phyloP scores from a whole-genome alignment of 2,113 vertebrate species.

The Ciconia maguari region DNA sequence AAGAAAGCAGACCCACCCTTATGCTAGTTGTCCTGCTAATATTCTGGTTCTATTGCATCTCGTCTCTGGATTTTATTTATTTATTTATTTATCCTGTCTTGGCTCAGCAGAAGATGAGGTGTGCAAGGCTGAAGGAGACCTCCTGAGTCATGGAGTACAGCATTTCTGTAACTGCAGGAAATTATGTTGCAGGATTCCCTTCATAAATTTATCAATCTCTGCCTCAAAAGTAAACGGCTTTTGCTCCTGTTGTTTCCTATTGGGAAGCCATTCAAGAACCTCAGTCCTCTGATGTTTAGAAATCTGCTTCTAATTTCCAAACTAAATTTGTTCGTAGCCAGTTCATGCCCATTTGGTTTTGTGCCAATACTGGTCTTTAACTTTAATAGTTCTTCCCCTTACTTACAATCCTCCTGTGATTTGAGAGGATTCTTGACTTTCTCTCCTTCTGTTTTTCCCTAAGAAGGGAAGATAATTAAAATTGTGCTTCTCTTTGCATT shows the following conservation, averaged over 20 bases:
- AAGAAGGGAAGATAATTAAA: neutral
- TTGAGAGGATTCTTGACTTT: neutral
- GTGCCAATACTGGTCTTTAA: neutral
- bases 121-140: neutral
- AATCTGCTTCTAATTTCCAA: constrained; percentile 33
- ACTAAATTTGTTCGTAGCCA: neutral
- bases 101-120: neutral
- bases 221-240: neutral
- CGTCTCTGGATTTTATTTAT: neutral
- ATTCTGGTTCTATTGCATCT: neutral
- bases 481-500: neutral
- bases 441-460: neutral
- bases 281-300: neutral
- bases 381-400: neutral
- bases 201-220: neutral
- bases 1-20: neutral
- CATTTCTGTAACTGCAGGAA: neutral
- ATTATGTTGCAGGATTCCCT: neutral
- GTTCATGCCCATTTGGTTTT: neutral
- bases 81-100: neutral
- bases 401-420: neutral
- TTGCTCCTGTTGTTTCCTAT: constrained; percentile 1
- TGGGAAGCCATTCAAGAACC: constrained; percentile 20
- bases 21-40: neutral
- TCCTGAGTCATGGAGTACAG: neutral